These are phyloP conservation scores for Chascanopsetta lugubris DNA, from an alignment of 2,113 vertebrate species.

Conservation along the genomic window DNA sequence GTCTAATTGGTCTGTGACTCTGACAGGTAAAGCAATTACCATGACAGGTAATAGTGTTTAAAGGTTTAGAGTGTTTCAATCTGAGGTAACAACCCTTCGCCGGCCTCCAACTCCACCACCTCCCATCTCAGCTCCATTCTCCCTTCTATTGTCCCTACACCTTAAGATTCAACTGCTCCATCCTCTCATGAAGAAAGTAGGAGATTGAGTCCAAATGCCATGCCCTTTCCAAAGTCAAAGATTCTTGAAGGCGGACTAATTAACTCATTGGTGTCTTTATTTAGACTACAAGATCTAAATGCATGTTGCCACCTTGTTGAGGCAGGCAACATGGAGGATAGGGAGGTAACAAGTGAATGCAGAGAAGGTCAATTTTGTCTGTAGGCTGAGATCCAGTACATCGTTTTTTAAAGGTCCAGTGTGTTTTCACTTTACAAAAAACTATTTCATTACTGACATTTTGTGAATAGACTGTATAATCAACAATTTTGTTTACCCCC, in stretches of 20 bases:
- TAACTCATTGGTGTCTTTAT: neutral
- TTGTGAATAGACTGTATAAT: too few species aligned
- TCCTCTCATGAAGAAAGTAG: constrained; percentile 6
- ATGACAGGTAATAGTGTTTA: constrained; percentile 69
- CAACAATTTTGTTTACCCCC: too few species aligned
- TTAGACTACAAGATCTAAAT: neutral
- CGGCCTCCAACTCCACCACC: constrained; percentile 13
- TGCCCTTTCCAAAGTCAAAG: neutral
- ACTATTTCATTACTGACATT: too few species aligned
- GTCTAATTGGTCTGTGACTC: constrained; percentile 66
- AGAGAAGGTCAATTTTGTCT: too few species aligned
- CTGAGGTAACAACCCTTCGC: constrained; percentile 51
- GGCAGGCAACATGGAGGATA: neutral
- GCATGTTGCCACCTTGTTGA: neutral
- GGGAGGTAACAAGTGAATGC: neutral
- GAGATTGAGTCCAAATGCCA: too few species aligned
- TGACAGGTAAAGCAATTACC: constrained; percentile 75
- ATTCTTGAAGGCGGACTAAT: constrained; percentile 2
- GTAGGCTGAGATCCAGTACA: neutral
- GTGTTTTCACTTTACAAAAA: too few species aligned
- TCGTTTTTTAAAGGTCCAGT: neutral
- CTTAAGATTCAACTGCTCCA: neutral
- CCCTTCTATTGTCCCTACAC: neutral
- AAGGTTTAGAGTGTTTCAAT: constrained; percentile 60
- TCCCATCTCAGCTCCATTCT: constrained; percentile 10